These are phyloP conservation scores for Telmatochromis bifrenatus DNA, from an alignment of 2,113 vertebrate species.

Conservation along the genomic window DNA sequence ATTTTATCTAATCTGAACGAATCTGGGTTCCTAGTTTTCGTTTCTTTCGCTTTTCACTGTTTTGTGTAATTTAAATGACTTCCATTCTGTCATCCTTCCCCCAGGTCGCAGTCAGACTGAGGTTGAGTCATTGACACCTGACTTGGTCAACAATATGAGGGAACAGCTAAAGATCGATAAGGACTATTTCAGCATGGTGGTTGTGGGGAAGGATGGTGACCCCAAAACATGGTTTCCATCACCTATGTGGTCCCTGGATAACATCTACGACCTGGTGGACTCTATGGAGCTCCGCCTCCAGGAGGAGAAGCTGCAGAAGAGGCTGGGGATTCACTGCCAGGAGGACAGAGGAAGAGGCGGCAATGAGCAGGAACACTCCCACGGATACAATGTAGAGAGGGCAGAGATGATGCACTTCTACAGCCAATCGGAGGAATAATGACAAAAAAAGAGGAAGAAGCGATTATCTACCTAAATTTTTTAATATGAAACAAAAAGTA, in stretches of 20 bases:
- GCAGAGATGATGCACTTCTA: constrained; percentile 43
- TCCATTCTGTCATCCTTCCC: neutral
- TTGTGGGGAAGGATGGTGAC: constrained; percentile 72
- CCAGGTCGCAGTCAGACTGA: constrained; percentile 70
- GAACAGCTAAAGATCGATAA: constrained; percentile 71
- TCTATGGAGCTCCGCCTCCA: constrained; percentile 69
- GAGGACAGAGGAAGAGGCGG: constrained; percentile 35
- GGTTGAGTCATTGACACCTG: constrained; percentile 50
- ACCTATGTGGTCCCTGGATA: constrained; percentile 73
- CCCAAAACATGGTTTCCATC: constrained; percentile 75
- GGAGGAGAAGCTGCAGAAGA: constrained; percentile 70
- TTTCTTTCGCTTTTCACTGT: neutral
- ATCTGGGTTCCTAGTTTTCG: neutral
- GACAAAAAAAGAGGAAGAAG: neutral
- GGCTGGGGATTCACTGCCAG: constrained; percentile 69
- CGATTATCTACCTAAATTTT: neutral
- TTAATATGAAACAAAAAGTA: neutral
- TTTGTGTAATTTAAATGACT: neutral
- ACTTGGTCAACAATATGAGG: constrained; percentile 60
- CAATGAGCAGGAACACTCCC: neutral
- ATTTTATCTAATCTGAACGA: neutral
- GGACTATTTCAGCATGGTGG: constrained; percentile 75
- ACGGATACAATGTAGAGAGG: constrained; percentile 30
- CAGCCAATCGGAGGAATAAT: constrained; percentile 40
- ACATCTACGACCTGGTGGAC: constrained; percentile 74